Percentiles rank a stretch among this genome's conserved stretches.
These are phyloP conservation scores for Aplidium turbinatum DNA, from an alignment of 23 tunicate genomes.

Conservation along the genomic window DNA sequence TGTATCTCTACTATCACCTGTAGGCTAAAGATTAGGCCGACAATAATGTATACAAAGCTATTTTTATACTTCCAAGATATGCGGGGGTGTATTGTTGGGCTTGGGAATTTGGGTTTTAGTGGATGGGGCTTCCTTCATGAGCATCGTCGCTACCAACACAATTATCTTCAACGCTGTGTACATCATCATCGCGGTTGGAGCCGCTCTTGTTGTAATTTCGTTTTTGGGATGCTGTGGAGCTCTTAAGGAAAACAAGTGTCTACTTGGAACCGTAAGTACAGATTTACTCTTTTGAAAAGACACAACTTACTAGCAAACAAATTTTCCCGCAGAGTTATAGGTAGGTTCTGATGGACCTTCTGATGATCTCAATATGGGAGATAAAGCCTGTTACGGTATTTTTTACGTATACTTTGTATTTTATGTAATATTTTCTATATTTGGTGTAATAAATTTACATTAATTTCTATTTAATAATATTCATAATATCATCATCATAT, in stretches of 20 bases:
- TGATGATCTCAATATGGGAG: too few relatives aligned
- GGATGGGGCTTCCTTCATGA: constrained; percentile 53
- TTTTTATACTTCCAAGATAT: constrained; percentile 33
- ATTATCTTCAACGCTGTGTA: constrained; percentile 75
- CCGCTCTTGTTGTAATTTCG: constrained; percentile 54
- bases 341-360: too few relatives aligned
- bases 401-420: too few relatives aligned
- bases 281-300: neutral
- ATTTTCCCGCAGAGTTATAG: too few relatives aligned
- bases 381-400: too few relatives aligned
- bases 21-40: too few relatives aligned
- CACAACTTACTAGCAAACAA: too few relatives aligned
- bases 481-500: too few relatives aligned
- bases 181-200: constrained; percentile 84
- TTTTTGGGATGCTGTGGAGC: constrained; percentile 96
- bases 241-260: constrained; percentile 79
- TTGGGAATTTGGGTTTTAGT: constrained; percentile 81
- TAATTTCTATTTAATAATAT: too few relatives aligned
- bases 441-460: too few relatives aligned
- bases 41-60: neutral
- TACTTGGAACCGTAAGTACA: constrained; percentile 68
- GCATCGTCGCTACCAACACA: constrained; percentile 49
- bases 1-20: neutral
- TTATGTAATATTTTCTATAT: too few relatives aligned
- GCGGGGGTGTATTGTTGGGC: constrained; percentile 75